phyloP scores from a whole-genome alignment of 2,113 vertebrate species.

The Empidonax alnorum region DNA sequence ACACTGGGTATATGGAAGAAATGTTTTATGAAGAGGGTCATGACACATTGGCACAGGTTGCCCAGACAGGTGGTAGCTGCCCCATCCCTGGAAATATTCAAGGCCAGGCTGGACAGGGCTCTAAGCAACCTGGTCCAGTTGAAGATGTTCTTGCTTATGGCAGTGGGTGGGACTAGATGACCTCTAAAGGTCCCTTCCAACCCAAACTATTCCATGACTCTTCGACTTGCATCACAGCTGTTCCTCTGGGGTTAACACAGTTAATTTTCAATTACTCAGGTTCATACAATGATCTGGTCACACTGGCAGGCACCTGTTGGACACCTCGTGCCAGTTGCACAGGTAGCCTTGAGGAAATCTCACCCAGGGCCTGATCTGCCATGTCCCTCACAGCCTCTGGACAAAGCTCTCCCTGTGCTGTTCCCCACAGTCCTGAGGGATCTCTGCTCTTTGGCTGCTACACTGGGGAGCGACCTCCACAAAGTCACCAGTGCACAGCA shows the following conservation, averaged over 20 bases:
- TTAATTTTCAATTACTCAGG: background rate
- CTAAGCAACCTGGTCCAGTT: background rate
- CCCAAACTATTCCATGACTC: background rate
- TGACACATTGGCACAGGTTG: background rate
- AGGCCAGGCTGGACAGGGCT: background rate
- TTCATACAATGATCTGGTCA: background rate
- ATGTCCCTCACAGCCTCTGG: background rate
- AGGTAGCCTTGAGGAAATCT: background rate
- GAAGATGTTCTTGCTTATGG: background rate
- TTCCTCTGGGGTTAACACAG: background rate
- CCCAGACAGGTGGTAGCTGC: background rate
- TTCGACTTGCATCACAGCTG: background rate
- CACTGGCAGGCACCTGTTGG: background rate
- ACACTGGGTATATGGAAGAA: background rate
- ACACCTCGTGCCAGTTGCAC: background rate
- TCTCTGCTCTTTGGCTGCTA: background rate
- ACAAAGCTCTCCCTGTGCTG: background rate
- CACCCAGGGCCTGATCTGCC: background rate
- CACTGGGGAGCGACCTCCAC: background rate
- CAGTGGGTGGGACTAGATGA: background rate
- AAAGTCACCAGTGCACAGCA: rapidly evolving
- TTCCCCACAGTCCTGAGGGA: background rate
- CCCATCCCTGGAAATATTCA: background rate
- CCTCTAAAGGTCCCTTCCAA: background rate
- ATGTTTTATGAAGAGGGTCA: background rate